phyloP scores from a whole-genome alignment of 2,113 vertebrate species.

The Heliornis fulica region DNA sequence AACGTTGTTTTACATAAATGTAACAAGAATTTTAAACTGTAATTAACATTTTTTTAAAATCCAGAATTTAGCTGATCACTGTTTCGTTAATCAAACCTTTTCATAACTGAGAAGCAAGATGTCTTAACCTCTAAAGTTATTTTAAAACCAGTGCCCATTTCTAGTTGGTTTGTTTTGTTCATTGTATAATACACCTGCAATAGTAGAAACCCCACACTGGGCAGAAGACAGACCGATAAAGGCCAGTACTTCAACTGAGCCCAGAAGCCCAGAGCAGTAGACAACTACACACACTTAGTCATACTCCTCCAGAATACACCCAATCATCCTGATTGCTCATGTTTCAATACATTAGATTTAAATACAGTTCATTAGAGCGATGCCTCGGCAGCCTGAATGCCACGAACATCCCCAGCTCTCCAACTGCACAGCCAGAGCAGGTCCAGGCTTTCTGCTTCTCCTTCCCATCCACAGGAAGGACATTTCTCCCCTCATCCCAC shows the following conservation, averaged over 20 bases:
- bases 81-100: background rate
- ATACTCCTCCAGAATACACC: background rate
- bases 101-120: background rate
- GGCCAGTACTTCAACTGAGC: background rate
- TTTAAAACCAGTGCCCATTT: background rate
- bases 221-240: background rate
- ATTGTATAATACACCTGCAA: background rate
- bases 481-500: background rate
- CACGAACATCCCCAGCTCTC: background rate
- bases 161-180: background rate
- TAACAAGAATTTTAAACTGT: background rate
- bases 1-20: background rate
- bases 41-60: background rate
- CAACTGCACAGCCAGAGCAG: background rate
- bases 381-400: fast-evolving
- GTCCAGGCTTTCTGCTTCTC: background rate
- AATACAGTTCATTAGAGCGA: too few relatives aligned
- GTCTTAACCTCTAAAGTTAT: background rate
- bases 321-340: fast-evolving
- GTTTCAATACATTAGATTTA: background rate
- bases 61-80: background rate
- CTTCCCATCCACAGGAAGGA: background rate
- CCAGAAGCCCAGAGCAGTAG: background rate
- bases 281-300: fast-evolving
- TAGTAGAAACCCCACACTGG: background rate